Base-by-base conservation (phyloP, 2,888 invertebrate species). In the Tenthredo livida region DNA sequence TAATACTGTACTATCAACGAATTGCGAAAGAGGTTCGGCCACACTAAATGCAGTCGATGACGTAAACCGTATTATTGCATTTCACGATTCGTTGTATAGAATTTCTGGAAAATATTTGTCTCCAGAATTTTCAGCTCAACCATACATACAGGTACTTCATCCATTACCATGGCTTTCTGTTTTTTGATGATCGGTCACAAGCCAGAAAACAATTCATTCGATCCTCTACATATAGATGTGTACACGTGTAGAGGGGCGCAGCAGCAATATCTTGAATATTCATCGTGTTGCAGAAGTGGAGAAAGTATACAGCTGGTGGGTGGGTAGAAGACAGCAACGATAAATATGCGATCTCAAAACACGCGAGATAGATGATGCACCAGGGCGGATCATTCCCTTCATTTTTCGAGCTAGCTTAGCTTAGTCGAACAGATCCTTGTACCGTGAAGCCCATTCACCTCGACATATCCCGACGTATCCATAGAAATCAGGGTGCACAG, bases 181-280 rank as follows among this genome's bases (percentile, higher is more conserved):
- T 72, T 72, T 37, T 40, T 12, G 43, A 72, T 72, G 72, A 72
- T 7, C 72, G 40, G 72, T 7, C 72, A 72, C 72, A 37, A 72
- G 21, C 72, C 21, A 10, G 1, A 37, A 40, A 72, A 40, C 33
- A 33, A 72, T 70, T 70, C 37, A 70, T 72, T 72, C 72, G 40
- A n/a, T 43, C 72, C n/a, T n/a, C n/a, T 21, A 73, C 15, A 43
- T 0, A 17, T n/a, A 72, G 15, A 37, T 37, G 4, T 33, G 33
- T 33, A 37, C 0, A 73, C n/a, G 5, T 15, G 73, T 12, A 67
- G 29, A 6, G 29, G 1, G 67, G 29, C 12, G 12, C 2, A n/a
- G 73, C 10, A n/a, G 43, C 43, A 73, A 29, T 43, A 40, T 43
- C 40, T 73, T 73, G 73, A 73, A 73, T 73, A 73, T 73, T 73